Percentiles rank a stretch among this genome's conserved stretches.
Evolutionary conservation across 2,888 invertebrate species (phyloP).

Genomic region (Osedax fenrisi): DNA sequence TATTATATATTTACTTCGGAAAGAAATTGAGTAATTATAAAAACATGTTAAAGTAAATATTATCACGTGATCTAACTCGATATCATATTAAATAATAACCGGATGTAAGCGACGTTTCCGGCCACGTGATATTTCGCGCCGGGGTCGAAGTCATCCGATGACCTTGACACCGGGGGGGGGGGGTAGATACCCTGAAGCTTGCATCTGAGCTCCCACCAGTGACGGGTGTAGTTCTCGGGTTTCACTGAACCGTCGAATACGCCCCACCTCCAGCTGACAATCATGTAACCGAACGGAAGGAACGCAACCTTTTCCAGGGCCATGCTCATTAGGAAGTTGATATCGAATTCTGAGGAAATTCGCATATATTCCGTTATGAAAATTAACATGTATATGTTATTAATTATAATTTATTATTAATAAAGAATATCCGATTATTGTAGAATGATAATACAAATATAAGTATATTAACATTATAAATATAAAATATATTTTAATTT

Average conservation of each 20-base stretch:
- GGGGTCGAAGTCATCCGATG: slow-evolving; percentile 44
- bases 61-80: too few species aligned
- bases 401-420: not conserved
- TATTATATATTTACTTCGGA: too few species aligned
- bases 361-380: too few species aligned
- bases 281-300: slow-evolving; percentile 51
- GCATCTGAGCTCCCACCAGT: slow-evolving; percentile 52
- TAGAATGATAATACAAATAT: not conserved
- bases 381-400: not conserved
- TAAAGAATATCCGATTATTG: not conserved
- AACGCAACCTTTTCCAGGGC: slow-evolving; percentile 52
- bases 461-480: not conserved
- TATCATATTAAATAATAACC: too few species aligned
- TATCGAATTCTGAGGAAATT: slow-evolving; percentile 44
- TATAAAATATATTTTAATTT: not conserved
- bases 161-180: slow-evolving; percentile 41
- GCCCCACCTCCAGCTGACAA: slow-evolving; percentile 52
- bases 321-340: slow-evolving; percentile 51
- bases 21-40: too few species aligned
- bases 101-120: slow-evolving; percentile 39
- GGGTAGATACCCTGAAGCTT: slow-evolving; percentile 43
- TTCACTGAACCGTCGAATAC: slow-evolving; percentile 47
- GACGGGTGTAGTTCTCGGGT: slow-evolving; percentile 44
- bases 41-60: too few species aligned
- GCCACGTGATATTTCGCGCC: slow-evolving; percentile 47